phyloP scores from a whole-genome alignment of 2,113 vertebrate genomes.

The Thamnaconus septentrionalis region DNA sequence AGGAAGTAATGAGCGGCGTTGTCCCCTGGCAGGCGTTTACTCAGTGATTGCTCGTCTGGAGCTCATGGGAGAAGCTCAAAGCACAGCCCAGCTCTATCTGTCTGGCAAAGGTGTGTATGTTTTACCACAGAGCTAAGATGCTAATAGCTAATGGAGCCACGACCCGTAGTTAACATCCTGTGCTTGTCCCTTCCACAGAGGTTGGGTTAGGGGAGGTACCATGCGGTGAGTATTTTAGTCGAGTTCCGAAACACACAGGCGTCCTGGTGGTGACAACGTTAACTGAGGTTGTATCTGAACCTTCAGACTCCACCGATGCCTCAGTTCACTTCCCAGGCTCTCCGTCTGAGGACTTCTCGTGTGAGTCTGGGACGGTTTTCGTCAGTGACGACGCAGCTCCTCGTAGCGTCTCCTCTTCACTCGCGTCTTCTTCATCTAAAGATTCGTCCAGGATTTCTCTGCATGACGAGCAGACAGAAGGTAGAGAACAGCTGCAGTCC shows the following conservation, averaged over 20 bases:
- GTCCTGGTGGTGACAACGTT: neutral
- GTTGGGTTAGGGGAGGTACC: constrained; percentile 84
- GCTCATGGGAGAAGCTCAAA: constrained; percentile 87
- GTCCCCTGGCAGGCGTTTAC: constrained; percentile 81
- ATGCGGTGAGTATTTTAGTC: constrained; percentile 81
- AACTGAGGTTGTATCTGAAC: constrained; percentile 15
- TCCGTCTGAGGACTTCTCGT: constrained; percentile 73
- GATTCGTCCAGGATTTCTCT: constrained; percentile 55
- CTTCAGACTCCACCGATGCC: constrained; percentile 84
- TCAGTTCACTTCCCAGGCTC: constrained; percentile 73
- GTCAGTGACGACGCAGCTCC: too few species aligned
- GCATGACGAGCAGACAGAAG: constrained; percentile 61
- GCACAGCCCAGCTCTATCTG: constrained; percentile 89
- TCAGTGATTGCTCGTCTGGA: constrained; percentile 89
- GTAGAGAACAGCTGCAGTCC: constrained; percentile 39
- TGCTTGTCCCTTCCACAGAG: constrained; percentile 80
- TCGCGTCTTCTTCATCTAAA: constrained; percentile 20
- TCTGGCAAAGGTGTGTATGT: constrained; percentile 85
- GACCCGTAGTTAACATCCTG: constrained; percentile 24
- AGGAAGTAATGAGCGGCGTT: neutral
- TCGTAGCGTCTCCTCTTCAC: neutral
- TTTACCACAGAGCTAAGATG: neutral
- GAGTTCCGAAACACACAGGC: neutral
- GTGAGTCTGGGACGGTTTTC: constrained; percentile 58
- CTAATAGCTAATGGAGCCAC: neutral